Evolutionary conservation across 2,888 invertebrate species (phyloP).

Genomic region (Philereme vetulata): DNA sequence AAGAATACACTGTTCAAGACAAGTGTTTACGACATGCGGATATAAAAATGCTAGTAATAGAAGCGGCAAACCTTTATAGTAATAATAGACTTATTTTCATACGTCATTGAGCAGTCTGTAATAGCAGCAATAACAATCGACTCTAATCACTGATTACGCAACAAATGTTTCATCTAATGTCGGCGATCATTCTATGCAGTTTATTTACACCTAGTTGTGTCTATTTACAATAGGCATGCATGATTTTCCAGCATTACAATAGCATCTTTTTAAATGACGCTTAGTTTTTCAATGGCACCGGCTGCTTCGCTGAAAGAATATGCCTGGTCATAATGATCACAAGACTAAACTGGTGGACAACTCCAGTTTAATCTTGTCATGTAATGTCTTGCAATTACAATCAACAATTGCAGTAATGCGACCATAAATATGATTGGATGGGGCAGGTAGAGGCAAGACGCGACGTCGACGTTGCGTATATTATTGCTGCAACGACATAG

Average conservation of each 20-base stretch:
- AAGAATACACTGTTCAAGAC: constrained; percentile 9
- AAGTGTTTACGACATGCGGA: constrained; percentile 11
- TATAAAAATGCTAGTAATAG: constrained; percentile 18
- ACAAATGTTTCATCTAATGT: constrained; percentile 60
- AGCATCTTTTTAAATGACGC: constrained; percentile 6
- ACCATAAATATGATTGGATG: constrained; percentile 44
- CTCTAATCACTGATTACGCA: constrained; percentile 70
- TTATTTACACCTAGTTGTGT: constrained; percentile 26
- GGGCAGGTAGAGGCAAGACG: constrained; percentile 40
- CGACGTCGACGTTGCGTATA: constrained; percentile 49
- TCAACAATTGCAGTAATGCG: constrained; percentile 46
- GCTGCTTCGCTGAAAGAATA: constrained; percentile 5
- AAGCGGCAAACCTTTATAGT: constrained; percentile 9
- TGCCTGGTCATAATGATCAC: constrained; percentile 7
- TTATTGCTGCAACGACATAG: constrained; percentile 51
- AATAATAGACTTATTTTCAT: constrained; percentile 31
- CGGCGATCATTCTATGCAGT: constrained; percentile 63
- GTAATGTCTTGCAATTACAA: constrained; percentile 44
- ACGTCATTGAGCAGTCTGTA: constrained; percentile 36
- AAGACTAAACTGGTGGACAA: background rate
- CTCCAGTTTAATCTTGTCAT: constrained; percentile 31
- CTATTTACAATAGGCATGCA: constrained; percentile 14
- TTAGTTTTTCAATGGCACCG: constrained; percentile 14
- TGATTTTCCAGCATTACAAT: constrained; percentile 13
- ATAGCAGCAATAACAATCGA: constrained; percentile 53